These are phyloP conservation scores for Catocala nupta DNA, from an alignment of 2,888 invertebrate genomes.

Conservation along the genomic window DNA sequence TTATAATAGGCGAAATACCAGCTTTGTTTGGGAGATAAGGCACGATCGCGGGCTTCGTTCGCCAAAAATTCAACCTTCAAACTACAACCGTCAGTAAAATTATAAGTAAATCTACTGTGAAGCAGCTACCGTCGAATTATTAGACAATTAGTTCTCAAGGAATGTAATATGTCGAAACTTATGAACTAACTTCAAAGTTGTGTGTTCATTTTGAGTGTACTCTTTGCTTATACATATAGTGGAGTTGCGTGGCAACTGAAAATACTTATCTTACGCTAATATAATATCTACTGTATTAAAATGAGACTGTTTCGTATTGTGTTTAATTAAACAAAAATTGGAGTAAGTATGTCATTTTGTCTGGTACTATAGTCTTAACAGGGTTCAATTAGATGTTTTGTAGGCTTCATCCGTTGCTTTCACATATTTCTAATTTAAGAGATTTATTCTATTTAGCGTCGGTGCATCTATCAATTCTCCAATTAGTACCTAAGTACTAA, in stretches of 20 bases:
- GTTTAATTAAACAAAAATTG: no score
- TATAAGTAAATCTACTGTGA: conserved; percentile 7
- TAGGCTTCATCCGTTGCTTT: no score
- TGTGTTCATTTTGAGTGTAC: conserved; percentile 9
- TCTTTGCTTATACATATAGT: neutral
- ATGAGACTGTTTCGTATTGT: no score
- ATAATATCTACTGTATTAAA: neutral
- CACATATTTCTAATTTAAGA: no score
- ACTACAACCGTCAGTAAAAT: conserved; percentile 43
- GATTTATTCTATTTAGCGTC: no score
- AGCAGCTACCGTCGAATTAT: conserved; percentile 3
- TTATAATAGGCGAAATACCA: conserved; percentile 56
- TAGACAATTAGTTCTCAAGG: conserved; percentile 16
- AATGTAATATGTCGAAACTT: conserved; percentile 19
- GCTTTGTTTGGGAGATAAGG: conserved; percentile 64
- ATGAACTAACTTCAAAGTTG: conserved; percentile 12
- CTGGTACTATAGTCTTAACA: no score
- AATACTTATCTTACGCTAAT: no score
- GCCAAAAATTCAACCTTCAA: conserved; percentile 52
- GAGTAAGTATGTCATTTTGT: no score
- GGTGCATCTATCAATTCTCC: no score
- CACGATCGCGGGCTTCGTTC: conserved; percentile 52
- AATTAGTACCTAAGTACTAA: no score
- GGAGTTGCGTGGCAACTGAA: neutral
- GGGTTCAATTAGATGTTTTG: no score